A percentile compares a stretch with the other conserved stretches of the same genome.
These are phyloP conservation scores for Alviniconcha strummeri DNA, from an alignment of 2,888 invertebrate species.

Conservation along the genomic window DNA sequence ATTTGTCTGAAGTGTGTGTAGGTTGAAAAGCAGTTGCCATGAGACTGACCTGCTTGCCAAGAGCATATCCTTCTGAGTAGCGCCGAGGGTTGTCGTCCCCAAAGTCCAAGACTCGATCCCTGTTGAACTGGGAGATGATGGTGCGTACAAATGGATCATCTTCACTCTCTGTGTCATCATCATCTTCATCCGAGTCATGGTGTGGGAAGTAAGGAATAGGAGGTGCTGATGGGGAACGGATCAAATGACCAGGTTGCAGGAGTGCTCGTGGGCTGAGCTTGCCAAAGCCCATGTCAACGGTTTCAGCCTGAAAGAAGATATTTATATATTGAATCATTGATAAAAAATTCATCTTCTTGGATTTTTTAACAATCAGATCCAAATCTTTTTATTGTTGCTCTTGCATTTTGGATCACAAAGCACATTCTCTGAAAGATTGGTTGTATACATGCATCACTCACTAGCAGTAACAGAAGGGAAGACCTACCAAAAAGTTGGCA, in stretches of 20 bases:
- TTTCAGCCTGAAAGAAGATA: slow-evolving; percentile 35
- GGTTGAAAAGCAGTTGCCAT: too few species aligned
- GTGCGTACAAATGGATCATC: slow-evolving; percentile 46
- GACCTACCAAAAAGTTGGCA: too few species aligned
- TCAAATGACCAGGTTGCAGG: slow-evolving; percentile 42
- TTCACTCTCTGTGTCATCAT: slow-evolving; percentile 51
- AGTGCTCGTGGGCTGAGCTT: slow-evolving; percentile 65
- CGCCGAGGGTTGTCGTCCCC: slow-evolving; percentile 48
- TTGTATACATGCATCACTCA: too few species aligned
- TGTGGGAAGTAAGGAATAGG: slow-evolving; percentile 55
- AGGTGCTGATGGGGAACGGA: slow-evolving; percentile 64
- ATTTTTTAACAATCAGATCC: not conserved
- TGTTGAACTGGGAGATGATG: slow-evolving; percentile 45
- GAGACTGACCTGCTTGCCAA: slow-evolving; percentile 49
- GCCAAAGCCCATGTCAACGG: slow-evolving; percentile 52
- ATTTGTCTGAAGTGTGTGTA: too few species aligned
- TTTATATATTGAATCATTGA: too few species aligned
- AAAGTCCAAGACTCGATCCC: slow-evolving; percentile 43
- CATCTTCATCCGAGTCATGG: slow-evolving; percentile 49
- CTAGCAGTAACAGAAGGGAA: too few species aligned
- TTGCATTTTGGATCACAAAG: too few species aligned
- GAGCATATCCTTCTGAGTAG: slow-evolving; percentile 51
- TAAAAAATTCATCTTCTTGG: slow-evolving; percentile 31
- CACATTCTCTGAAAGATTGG: too few species aligned
- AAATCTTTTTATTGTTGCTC: too few species aligned